Base-by-base conservation (phyloP, 2,888 invertebrate genomes). In the Tiliacea citrago region DNA sequence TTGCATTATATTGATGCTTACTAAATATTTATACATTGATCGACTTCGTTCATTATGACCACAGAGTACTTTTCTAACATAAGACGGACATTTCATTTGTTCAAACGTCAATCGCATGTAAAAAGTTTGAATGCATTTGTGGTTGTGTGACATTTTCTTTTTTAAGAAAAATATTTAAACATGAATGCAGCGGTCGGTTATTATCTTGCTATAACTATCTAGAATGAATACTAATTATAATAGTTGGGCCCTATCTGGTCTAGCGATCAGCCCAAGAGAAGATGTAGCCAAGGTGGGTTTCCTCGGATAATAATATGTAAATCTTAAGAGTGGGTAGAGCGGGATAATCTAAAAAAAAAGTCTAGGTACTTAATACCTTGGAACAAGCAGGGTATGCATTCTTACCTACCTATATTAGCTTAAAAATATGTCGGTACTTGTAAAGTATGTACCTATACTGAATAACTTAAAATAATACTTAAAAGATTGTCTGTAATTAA, bases 1-100 rank as follows among this genome's bases (percentile, higher is more conserved):
- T 47, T 89, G 90, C 95, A 95, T 95, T 88, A 84, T 90, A 62
- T 68, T 68, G 68, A 61, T 58, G 63, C 39, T 78, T 10, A 70
- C 61, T 12, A 82, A 81, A 77, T 86, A 73, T 72, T 75, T 83
- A 75, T 57, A 78, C 80, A 86, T 88, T 84, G 24, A 77, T 57
- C 57, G 13, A 68, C 57, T 58, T 68, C 53, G 35, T 57, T 61
- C n/a, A 42, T 9, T 6, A 39, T 29, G 29, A 29, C 29, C 29
- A 29, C 29, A 29, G 29, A 29, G 29, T 29, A 29, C 29, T 29
- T 29, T 29, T 29, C 24, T 67, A 18, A 47, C 45, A 47, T 74
- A 61, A 77, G 47, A 75, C 71, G 24, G n/a, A 45, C 12, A 39
- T 62, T 67, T 60, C 0, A 29, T 51, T 73, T 72, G 72, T 72